Evolutionary conservation across 2,113 vertebrate species (phyloP), one percentile per base, ranked within the genome.

Genomic region (Anhinga anhinga): DNA sequence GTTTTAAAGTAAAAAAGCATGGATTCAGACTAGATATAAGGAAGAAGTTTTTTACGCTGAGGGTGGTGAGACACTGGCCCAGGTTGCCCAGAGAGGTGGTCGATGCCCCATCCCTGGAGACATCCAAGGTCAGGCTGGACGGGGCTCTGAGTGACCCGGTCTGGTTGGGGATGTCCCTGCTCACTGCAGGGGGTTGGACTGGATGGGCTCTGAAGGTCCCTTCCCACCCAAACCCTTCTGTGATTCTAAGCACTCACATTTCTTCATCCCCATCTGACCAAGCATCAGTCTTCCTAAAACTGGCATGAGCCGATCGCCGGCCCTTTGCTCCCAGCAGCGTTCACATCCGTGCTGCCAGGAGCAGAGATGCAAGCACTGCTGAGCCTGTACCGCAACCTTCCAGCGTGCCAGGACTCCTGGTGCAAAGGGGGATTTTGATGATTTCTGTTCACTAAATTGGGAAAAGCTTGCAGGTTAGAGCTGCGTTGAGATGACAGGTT

Each of bases 271-370:
- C 34, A 23, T 18, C 40, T 23, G 13, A 17, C 25, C 34, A 3
- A 26, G 42, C 34, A 56, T 17, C 63, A 36, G 19, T 20, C 30
- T 53, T 63, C 69, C 56, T 7, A 36, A 52, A 18, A 23, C 11
- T 1, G 2, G 23, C 29, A 34, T 2, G 10, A 42, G 59, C 36
- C 21, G 1, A 13, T 5, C 4, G 34, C 42, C 11, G 45, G 20
- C 21, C 45, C 36, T 42, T 52, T 10, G 58, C 58, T 50, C 59
- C 50, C 2, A 0, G n/a, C n/a, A 32, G n/a, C 2, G 1, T 5
- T 49, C 12, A 8, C 44, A 38, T 11, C 63, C 20, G 2, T 2
- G 4, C 40, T 67, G 12, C 32, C 34, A 13, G 42, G 12, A 26
- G 42, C 63, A 19, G 82, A 53, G 32, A 13, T 9, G n/a, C 80